Base-by-base conservation (phyloP, 2,113 vertebrate species). In the Oncorhynchus mykiss region DNA sequence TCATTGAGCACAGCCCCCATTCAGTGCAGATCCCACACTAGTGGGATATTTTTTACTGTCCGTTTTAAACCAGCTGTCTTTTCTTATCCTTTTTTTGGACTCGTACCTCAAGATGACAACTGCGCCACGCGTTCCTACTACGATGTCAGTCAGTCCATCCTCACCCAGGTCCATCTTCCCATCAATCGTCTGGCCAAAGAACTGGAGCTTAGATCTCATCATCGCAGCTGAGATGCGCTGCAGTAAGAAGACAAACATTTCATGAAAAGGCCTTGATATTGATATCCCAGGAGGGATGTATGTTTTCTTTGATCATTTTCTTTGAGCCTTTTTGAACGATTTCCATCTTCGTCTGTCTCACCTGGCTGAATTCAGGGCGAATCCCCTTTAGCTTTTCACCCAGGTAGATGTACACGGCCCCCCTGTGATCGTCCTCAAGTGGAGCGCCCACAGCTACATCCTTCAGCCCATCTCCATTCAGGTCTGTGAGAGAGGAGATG, bases 371-470 rank as follows among this genome's bases (percentile, higher is more conserved):
- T 2, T 31, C 6, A 13, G 39, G 5, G 9, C 73, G 69, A 34
- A 96, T 78, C 1, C 89, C 89, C 20, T 1, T n/a, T 0, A 1
- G 11, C 2, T 3, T 74, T 75, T 93, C 72, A 1, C 95, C 95
- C 96, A 91, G 91, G 85, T 93, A 97, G 16, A 97, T 82, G 79
- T 96, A 97, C 25, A 97, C 80, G 0, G 86, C 93, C 12, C 96
- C 96, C 0, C 1, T 72, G n/a, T 90, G 88, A 1, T 93, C 85
- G 2, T 95, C 75, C 80, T 97, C 95, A 3, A 95, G 89, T 0
- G 95, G 95, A 0, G 95, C 96, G 24, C 96, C 95, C 1, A 96
- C 89, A 3, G 94, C 96, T 73, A 96, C 82, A 0, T 97, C 95
- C 0, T 12, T 60, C 71, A 95, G 84, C 4, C 45, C 7, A 69